Evolutionary conservation across 2,888 invertebrate species (phyloP), one percentile per base, ranked within the genome.

Genomic region (Apoda limacodes): DNA sequence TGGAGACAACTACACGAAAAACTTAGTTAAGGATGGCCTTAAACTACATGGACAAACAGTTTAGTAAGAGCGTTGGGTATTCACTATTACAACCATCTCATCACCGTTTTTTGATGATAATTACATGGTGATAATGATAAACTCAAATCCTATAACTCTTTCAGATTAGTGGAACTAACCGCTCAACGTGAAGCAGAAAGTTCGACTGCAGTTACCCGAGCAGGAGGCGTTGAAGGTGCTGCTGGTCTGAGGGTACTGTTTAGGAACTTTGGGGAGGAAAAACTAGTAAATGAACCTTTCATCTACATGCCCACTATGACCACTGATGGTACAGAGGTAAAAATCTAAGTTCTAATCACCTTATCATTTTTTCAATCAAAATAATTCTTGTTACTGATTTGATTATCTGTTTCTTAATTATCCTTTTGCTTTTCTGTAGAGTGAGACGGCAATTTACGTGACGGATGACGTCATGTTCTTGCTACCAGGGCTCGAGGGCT

Each of bases 401-500:
- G n/a, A n/a, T 17, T 17, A 7, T 17, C 17, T 17, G 17, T 17
- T 7, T 17, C 5, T 17, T 17, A 7, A 17, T 17, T 17, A 17
- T 17, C 7, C 17, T n/a, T n/a, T 7, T 5, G 17, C 17, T 17
- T 6, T 6, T 17, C 17, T 17, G 5, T 17, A 7, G 7, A 17
- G 7, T 17, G 17, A n/a, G n/a, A n/a, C n/a, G n/a, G n/a, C n/a
- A n/a, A 63, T 74, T 24, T 61, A 70, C 39, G 74, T 72, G 31
- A 69, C 67, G 39, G 78, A 82, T 25, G 62, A 67, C 5, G 70
- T 80, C 5, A 63, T 86, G 50, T 82, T 86, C 51, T 64, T 88
- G 45, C 60, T 89, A 40, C 88, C 89, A 1, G 90, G 89, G 2
- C 54, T 89, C 21, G 90, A 90, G 60, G 89, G 89, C 0, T 82